Percentiles rank a stretch among this genome's conserved stretches.
These are phyloP conservation scores for Coilia nasus DNA, from an alignment of 2,797 vertebrate genomes.

Conservation along the genomic window DNA sequence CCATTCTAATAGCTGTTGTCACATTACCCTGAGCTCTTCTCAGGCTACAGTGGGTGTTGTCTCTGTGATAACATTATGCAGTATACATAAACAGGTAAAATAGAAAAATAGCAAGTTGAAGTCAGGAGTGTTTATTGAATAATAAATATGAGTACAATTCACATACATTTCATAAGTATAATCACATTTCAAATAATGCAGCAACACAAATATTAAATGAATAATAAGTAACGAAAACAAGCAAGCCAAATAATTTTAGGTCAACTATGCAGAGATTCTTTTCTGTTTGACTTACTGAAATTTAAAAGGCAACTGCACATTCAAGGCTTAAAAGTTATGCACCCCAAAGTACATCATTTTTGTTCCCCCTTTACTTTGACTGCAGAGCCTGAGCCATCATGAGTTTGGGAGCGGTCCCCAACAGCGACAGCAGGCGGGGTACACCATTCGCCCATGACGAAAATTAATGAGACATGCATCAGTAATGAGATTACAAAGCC, in stretches of 20 bases:
- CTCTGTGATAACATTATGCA: not conserved
- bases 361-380: constrained; percentile 50
- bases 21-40: not conserved
- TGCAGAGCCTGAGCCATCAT: constrained; percentile 44
- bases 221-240: not conserved
- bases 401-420: constrained; percentile 42
- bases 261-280: not conserved
- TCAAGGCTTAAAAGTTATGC: too few relatives aligned
- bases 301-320: too few relatives aligned
- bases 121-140: not conserved
- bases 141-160: not conserved
- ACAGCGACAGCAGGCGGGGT: constrained; percentile 55
- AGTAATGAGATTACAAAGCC: constrained; percentile 71
- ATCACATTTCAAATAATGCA: not conserved
- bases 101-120: not conserved
- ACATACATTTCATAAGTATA: not conserved
- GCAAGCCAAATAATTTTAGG: not conserved
- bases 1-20: not conserved
- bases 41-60: not conserved
- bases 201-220: not conserved
- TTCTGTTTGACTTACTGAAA: not conserved
- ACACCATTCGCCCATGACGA: constrained; percentile 60
- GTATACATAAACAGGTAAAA: not conserved
- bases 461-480: constrained; percentile 73
- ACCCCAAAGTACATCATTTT: constrained; percentile 38